A percentile compares a stretch with the other conserved stretches of the same genome.
Conservation (phyloP, 2,797 vertebrate species). For the Pagetopsis macropterus region DNA sequence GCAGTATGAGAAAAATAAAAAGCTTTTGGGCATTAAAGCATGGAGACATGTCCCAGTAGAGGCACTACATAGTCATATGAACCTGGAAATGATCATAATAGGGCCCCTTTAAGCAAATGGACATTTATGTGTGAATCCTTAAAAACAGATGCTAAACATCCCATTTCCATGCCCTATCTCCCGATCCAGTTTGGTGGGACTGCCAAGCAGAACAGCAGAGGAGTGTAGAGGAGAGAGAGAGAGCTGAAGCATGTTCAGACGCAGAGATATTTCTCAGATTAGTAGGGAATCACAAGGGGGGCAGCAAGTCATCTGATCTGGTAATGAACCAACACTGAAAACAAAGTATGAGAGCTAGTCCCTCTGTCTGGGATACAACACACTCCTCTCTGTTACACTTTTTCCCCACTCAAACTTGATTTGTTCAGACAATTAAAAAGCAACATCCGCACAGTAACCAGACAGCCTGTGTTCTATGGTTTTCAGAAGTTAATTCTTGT, state of each 20-base stretch:
- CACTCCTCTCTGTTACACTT: not conserved
- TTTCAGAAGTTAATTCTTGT: too few relatives aligned
- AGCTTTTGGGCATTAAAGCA: not conserved
- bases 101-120: not conserved
- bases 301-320: slow-evolving; percentile 68
- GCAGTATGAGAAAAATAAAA: not conserved
- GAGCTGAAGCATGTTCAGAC: slow-evolving; percentile 76
- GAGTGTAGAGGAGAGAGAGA: slow-evolving; percentile 34
- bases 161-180: slow-evolving; percentile 64
- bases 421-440: not conserved
- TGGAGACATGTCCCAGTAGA: not conserved
- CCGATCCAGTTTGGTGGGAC: slow-evolving; percentile 70
- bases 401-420: not conserved
- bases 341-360: slow-evolving; percentile 41
- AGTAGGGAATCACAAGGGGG: slow-evolving; percentile 66
- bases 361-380: slow-evolving; percentile 22
- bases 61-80: not conserved
- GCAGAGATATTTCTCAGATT: slow-evolving; percentile 75
- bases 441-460: too few relatives aligned
- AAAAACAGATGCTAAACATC: slow-evolving; percentile 63
- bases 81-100: not conserved
- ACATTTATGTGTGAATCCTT: slow-evolving; percentile 3
- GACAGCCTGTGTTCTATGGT: too few relatives aligned
- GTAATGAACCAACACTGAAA: slow-evolving; percentile 55
- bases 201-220: slow-evolving; percentile 74